Evolutionary conservation across 2,888 invertebrate genomes (phyloP), one percentile per base, ranked within the genome.

Genomic region (Melieria picta): DNA sequence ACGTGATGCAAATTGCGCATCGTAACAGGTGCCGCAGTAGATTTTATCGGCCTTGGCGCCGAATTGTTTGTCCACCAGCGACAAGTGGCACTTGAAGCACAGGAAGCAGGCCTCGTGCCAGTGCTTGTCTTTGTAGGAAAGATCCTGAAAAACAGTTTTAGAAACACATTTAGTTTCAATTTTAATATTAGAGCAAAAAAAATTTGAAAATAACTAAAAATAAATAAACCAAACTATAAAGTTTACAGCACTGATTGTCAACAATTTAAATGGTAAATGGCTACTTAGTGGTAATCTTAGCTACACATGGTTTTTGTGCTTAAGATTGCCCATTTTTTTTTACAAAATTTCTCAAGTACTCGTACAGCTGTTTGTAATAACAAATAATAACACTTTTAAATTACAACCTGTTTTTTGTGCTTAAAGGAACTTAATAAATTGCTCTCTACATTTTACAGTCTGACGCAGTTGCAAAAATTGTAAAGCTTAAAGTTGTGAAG

Each of bases 41-140:
- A 99, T 98, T 90, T 97, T 95, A 88, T 99, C 99, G 82, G 97
- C 94, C 90, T 99, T 99, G 86, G 97, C 97, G 84, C 99, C 99
- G 88, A 99, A 99, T 88, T 99, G 99, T 91, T 98, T 98, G 91
- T 99, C 99, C 78, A 99, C 99, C 87, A 99, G 91, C 75, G 98
- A 97, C 83, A 97, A 94, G 87, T 96, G 94, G 90, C 99, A 99
- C 89, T 97, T 97, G 88, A 93, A 94, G 91, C 99, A 99, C 83
- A 98, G 92, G 93, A 99, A 99, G 88, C 99, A 99, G 67, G 96
- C 95, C 89, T 99, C 99, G 88, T 99, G 99, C 99, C 99, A 99
- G 89, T 99, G 99, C 90, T 98, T 97, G 89, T 99, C 99, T 90
- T 99, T 99, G 92, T 99, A 99, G 80, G 99, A 99, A 89, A 99